Evolutionary conservation across 2,113 vertebrate genomes (phyloP).

Genomic region (Syrmaticus mikado): DNA sequence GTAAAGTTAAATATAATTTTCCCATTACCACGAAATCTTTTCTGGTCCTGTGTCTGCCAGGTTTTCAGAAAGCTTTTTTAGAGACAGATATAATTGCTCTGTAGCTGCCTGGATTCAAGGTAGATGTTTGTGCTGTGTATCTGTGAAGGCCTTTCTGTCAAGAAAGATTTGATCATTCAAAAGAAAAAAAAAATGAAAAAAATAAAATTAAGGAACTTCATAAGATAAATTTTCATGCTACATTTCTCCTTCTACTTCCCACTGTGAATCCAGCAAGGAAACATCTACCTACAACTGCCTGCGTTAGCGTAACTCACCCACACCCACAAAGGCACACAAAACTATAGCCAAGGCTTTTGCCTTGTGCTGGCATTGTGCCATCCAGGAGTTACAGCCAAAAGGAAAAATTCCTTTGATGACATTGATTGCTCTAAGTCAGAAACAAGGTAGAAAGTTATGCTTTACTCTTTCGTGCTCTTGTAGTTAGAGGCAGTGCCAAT

Average conservation of each 20-base stretch:
- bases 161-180: background rate
- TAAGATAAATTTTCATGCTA: background rate
- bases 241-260: background rate
- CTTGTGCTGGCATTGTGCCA: constrained; percentile 29
- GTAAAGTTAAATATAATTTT: background rate
- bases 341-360: background rate
- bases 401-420: background rate
- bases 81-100: background rate
- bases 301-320: background rate
- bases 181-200: background rate
- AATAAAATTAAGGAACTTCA: background rate
- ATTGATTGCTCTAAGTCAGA: constrained; percentile 3
- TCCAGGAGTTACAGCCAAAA: background rate
- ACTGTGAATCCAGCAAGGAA: background rate
- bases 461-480: background rate
- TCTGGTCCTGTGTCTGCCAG: background rate
- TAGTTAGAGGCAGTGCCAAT: background rate
- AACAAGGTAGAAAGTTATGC: background rate
- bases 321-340: constrained; percentile 13
- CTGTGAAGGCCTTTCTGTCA: background rate
- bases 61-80: background rate
- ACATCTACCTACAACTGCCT: background rate
- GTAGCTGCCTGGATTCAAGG: background rate
- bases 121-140: background rate
- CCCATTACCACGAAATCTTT: background rate